A percentile compares a stretch with the other conserved stretches of the same genome.
Conservation (phyloP, 2,113 vertebrate genomes). For the Urocitellus parryii region DNA sequence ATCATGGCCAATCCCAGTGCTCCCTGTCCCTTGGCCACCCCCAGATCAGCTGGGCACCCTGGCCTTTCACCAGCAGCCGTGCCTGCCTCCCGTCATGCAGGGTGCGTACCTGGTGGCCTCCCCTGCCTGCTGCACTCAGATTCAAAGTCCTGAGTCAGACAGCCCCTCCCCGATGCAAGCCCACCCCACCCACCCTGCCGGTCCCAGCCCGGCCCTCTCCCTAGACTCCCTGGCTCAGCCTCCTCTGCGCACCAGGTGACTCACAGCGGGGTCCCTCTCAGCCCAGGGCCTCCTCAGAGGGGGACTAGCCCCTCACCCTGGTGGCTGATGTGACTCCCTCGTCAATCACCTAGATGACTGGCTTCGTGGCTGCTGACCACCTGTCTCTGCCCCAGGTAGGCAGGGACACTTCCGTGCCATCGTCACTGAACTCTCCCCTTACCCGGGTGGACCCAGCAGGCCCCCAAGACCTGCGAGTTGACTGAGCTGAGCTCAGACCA, state of each 20-base stretch:
- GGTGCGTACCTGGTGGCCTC: background rate
- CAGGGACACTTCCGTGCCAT: rapidly evolving
- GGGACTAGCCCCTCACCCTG: background rate
- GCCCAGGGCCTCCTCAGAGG: background rate
- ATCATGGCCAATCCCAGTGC: rapidly evolving
- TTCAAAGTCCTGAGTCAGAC: background rate
- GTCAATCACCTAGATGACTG: too few species aligned
- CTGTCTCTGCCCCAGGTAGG: too few species aligned
- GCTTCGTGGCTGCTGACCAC: too few species aligned
- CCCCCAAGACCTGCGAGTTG: background rate
- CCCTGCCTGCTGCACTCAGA: background rate
- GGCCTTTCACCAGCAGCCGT: rapidly evolving
- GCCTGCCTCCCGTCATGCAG: background rate
- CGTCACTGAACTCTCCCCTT: background rate
- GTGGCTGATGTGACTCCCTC: rapidly evolving
- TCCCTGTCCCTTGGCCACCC: background rate
- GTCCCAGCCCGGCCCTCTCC: background rate
- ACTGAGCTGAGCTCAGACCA: background rate
- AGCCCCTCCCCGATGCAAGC: background rate
- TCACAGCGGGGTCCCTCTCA: background rate
- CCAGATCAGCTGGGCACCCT: background rate
- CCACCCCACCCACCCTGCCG: too few species aligned
- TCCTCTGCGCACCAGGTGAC: background rate
- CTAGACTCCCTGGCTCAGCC: too few species aligned
- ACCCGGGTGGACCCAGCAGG: rapidly evolving